phyloP scores from a whole-genome alignment of 2,113 vertebrate species.

The Rhea pennata region DNA sequence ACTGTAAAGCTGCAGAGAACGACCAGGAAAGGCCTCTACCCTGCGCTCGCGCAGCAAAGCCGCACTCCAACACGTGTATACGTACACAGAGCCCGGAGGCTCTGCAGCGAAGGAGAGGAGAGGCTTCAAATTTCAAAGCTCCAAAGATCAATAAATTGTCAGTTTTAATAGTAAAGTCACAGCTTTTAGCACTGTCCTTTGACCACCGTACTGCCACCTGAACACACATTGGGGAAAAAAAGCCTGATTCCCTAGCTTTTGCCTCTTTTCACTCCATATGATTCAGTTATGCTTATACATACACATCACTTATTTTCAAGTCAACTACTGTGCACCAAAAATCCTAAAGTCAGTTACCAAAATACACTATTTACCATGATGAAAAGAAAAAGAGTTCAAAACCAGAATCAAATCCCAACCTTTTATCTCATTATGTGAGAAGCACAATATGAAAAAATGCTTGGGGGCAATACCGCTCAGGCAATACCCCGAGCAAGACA shows the following conservation, averaged over 20 bases:
- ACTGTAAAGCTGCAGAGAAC: not conserved
- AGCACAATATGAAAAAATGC: not conserved
- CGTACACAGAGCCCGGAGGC: not conserved
- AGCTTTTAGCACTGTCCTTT: not conserved
- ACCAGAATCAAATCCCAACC: not conserved
- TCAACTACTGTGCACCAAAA: not conserved
- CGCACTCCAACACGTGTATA: not conserved
- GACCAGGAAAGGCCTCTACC: not conserved
- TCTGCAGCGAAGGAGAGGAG: not conserved
- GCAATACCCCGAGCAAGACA: conserved; percentile 20
- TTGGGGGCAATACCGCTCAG: not conserved
- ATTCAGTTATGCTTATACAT: not conserved
- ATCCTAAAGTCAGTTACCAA: not conserved
- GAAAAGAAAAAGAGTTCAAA: not conserved
- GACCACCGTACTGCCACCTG: not conserved
- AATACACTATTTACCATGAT: not conserved
- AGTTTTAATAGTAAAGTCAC: not conserved
- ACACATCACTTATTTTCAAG: not conserved
- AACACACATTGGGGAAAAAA: not conserved
- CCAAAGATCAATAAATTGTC: not conserved
- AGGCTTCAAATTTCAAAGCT: not conserved
- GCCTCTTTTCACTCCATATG: not conserved
- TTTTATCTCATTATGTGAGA: conserved; percentile 14
- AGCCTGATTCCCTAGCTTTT: not conserved
- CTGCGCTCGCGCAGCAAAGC: fast-evolving